Evolutionary conservation across 2,113 vertebrate genomes (phyloP), one percentile per base, ranked within the genome.

Genomic region (Pseudorasbora parva): DNA sequence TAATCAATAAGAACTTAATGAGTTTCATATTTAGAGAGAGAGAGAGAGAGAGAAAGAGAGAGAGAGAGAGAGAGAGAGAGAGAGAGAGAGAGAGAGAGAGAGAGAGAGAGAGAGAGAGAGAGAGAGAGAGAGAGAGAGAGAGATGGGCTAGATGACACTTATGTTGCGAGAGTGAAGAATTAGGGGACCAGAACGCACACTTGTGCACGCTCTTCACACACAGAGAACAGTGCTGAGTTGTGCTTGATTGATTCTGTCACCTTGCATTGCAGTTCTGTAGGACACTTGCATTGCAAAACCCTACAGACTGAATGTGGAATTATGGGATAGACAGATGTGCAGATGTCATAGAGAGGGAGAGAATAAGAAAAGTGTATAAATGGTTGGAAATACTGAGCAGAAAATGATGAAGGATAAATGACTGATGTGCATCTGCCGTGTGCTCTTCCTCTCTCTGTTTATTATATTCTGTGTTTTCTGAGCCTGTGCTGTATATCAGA

Each of bases 121-220:
- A 73, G 30, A 30, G 30, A 30, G 30, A 30, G 30, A 30, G 30
- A 30, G 30, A 30, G 30, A 30, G 30, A 30, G 30, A 30, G 30
- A 30, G 3, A 30, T 60, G 56, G 33, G 21, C 11, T 33, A 4
- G n/a, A 78, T 78, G n/a, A 57, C 21, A 76, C 27, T 21, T 33
- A 51, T 77, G 54, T 77, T 23, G 49, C 43, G 21, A 76, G 33
- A 76, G 30, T 76, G 74, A 76, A 76, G 27, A 76, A 76, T 57
- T 33, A 57, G 11, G 51, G 19, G 27, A 76, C 23, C 47, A 30
- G 4, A 41, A 69, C 5, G 66, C 66, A 33, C 33, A 69, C 33
- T 30, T 30, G 25, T 51, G 47, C 25, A 74, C 15, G 12, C 2
- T 2, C 21, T 19, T 30, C 30, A 14, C 49, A n/a, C 51, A 56